These are phyloP conservation scores for Dicaeum eximium DNA, from an alignment of 2,113 vertebrate genomes.

Conservation along the genomic window DNA sequence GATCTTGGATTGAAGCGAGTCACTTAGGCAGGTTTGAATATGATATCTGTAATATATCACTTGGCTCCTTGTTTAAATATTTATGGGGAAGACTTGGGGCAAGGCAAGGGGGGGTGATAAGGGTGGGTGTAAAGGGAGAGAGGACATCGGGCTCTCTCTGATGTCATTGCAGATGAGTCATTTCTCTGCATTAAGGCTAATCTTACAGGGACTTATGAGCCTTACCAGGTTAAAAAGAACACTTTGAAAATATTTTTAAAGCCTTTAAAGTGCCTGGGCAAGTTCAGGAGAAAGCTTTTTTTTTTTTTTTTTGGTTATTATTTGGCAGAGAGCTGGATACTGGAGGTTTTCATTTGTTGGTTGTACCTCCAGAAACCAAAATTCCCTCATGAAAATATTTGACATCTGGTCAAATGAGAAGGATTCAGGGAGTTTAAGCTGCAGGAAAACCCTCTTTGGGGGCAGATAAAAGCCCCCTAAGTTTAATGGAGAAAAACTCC, in stretches of 20 bases:
- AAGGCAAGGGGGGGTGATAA: not conserved
- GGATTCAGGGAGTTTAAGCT: not conserved
- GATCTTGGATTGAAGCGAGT: not conserved
- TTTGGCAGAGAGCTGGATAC: not conserved
- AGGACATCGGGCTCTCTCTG: not conserved
- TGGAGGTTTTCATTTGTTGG: not conserved
- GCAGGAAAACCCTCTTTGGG: not conserved
- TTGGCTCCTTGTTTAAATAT: constrained; percentile 57
- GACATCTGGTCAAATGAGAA: not conserved
- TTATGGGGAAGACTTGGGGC: not conserved
- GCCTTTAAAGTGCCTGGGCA: not conserved
- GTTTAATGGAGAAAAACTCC: not conserved
- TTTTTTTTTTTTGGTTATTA: not conserved
- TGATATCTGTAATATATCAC: constrained; percentile 18
- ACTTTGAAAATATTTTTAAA: constrained; percentile 4
- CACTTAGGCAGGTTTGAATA: not conserved
- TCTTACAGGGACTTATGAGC: not conserved
- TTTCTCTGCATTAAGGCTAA: not conserved
- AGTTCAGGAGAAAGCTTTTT: not conserved
- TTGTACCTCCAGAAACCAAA: not conserved
- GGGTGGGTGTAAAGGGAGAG: constrained; percentile 6
- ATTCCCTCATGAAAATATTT: not conserved
- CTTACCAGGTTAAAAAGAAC: not conserved
- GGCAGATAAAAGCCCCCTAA: not conserved
- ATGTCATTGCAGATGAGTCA: constrained; percentile 29